Evolutionary conservation across 37 sponge, comb jelly and placozoan genomes (phyloP), one percentile per base, ranked within the genome.

Genomic region (Dysidea cf. avara): DNA sequence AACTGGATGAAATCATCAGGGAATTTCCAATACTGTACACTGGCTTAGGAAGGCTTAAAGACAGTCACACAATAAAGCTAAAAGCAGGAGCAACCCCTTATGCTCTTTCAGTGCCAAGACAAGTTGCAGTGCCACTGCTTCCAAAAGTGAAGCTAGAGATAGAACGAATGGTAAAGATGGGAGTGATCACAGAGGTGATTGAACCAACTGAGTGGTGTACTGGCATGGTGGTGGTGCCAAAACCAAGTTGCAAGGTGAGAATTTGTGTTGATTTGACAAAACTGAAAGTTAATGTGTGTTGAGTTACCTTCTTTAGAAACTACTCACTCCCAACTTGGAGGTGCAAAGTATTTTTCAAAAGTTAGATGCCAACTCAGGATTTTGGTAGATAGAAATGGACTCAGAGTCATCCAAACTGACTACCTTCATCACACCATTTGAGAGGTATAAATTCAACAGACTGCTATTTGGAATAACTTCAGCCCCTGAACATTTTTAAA

Each of bases 131-230:
- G 24, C 72, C 85, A 37, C 20, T 77, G 32, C 16, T 43, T 32
- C 52, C 56, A 7, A 76, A 71, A 53, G 72, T 77, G 37, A 60
- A 62, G 14, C 69, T 6, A 2, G 85, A 84, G 39, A 58, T 77
- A 17, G 21, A 77, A 24, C 53, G 72, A 13, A 84, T 84, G 85
- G 75, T 46, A 17, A 37, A 61, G 50, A 21, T 75, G 28, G 75
- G 75, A 75, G 64, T 75, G 32, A 61, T 61, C 28, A 39, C 53
- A 13, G 43, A 32, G 13, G 75, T 75, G n/a, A n/a, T n/a, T n/a
- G n/a, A n/a, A n/a, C n/a, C n/a, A n/a, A n/a, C n/a, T n/a, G n/a
- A n/a, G n/a, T n/a, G n/a, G n/a, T n/a, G n/a, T n/a, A n/a, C n/a
- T n/a, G n/a, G n/a, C n/a, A n/a, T n/a, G n/a, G n/a, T 73, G 46